Evolutionary conservation across 2,797 vertebrate species (phyloP), one percentile per base, ranked within the genome.

Genomic region (Platalea minor): DNA sequence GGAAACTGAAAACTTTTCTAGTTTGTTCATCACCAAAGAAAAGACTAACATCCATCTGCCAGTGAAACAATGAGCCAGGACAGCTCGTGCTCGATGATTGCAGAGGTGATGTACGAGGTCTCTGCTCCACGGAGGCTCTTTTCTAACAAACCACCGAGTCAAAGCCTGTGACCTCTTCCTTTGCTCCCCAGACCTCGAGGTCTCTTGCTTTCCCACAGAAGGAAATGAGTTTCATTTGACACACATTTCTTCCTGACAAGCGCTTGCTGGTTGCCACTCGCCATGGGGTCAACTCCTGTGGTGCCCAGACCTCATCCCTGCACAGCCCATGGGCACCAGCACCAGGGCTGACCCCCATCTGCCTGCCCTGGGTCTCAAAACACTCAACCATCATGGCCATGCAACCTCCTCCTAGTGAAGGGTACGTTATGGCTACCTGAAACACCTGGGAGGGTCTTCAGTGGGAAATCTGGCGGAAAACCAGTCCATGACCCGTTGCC

Each of bases 71-170:
- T 0, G 3, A 51, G 43, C 57, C 37, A 29, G 63, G 56, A 21
- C 31, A 10, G 23, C 35, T 75, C 1, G 2, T 33, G 61, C 76
- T 28, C 1, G 1, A 39, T 0, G 1, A 17, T 5, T 2, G 2
- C 1, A 0, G 48, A 63, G 31, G 28, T 56, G 60, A 68, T 2
- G 14, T 23, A n/a, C 1, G 2, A 69, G 21, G 11, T 24, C 56
- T 35, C 60, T 23, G 43, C 74, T 68, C 68, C 4, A 1, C 2
- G 1, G 74, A 51, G 53, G 48, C 33, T 84, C 50, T 68, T 70
- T 59, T 25, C 63, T 48, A 46, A 51, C n/a, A 70, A 46, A 80
- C 16, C 33, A 17, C 56, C 4, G 4, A 80, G 43, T 25, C 26
- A 69, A 75, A 57, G 10, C 15, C 10, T 0, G 0, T 5, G 10